phyloP scores from a whole-genome alignment of 2,888 invertebrate species.

The Pristionchus arcanus region DNA sequence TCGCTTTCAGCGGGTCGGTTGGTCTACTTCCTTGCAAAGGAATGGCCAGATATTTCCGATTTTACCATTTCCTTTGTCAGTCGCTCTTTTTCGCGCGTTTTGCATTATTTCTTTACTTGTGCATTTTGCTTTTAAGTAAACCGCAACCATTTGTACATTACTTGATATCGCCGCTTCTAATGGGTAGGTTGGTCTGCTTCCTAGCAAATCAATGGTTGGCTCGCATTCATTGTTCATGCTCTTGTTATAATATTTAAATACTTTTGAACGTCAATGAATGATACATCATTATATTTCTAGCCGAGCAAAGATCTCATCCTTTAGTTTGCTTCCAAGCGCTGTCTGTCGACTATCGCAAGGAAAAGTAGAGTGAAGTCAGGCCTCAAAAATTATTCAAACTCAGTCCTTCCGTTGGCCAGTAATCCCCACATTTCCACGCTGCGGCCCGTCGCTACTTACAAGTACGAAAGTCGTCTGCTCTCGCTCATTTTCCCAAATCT shows the following conservation, averaged over 20 bases:
- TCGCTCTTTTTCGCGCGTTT: too few relatives aligned
- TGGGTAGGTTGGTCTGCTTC: neutral
- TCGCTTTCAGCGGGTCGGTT: neutral
- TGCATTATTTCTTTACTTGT: too few relatives aligned
- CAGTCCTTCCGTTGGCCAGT: neutral
- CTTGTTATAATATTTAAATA: too few relatives aligned
- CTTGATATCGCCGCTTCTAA: neutral
- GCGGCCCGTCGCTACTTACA: neutral
- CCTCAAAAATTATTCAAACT: constrained; percentile 29
- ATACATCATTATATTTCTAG: too few relatives aligned
- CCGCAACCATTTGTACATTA: too few relatives aligned
- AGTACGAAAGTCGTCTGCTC: constrained; percentile 38
- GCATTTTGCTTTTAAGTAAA: too few relatives aligned
- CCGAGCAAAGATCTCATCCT: too few relatives aligned
- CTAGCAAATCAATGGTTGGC: neutral
- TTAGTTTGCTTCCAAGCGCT: too few relatives aligned
- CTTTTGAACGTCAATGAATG: neutral
- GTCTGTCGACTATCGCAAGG: neutral
- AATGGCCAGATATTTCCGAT: too few relatives aligned
- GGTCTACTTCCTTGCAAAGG: neutral
- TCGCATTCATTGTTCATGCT: neutral
- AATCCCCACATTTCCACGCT: constrained; percentile 25
- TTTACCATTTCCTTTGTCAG: too few relatives aligned
- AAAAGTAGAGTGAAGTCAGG: neutral
- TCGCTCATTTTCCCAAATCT: neutral